These are phyloP conservation scores for Hirudinaria manillensis DNA, from an alignment of 2,888 invertebrate species.

Conservation along the genomic window DNA sequence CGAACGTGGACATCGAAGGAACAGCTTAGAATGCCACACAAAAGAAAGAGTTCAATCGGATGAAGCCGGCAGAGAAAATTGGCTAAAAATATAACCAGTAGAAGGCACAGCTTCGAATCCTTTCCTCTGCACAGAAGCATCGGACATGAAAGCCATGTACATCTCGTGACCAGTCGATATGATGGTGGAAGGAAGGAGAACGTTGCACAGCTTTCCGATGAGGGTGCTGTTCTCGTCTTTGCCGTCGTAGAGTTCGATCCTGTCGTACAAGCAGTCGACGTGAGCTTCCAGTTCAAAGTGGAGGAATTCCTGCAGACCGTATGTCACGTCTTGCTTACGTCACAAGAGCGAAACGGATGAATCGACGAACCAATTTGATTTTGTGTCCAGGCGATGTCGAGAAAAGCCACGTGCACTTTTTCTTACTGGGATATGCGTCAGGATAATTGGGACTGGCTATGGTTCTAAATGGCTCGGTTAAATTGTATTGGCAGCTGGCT, in stretches of 20 bases:
- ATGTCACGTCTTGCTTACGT: background rate
- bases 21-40: background rate
- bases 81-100: slow-evolving; percentile 63
- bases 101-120: slow-evolving; percentile 88
- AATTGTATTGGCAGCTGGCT: slow-evolving; percentile 89
- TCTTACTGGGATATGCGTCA: slow-evolving; percentile 74
- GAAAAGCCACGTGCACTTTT: slow-evolving; percentile 96
- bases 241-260: slow-evolving; percentile 88
- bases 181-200: slow-evolving; percentile 63
- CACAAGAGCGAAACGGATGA: background rate
- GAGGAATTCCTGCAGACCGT: slow-evolving; percentile 65
- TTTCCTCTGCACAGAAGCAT: slow-evolving; percentile 84
- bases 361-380: slow-evolving; percentile 68
- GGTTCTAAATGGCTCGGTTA: slow-evolving; percentile 74
- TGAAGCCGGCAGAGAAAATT: background rate
- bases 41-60: background rate
- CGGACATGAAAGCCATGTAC: slow-evolving; percentile 84
- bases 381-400: slow-evolving; percentile 91
- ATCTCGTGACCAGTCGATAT: slow-evolving; percentile 53
- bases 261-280: slow-evolving; percentile 92
- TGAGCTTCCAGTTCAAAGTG: slow-evolving; percentile 93
- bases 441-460: slow-evolving; percentile 87
- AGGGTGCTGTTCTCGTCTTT: slow-evolving; percentile 75
- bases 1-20: too few relatives aligned
- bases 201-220: slow-evolving; percentile 85